Evolutionary conservation across 1,140 invertebrate genomes (phyloP), one percentile per base, ranked within the genome.

Genomic region (Drosophila elegans): DNA sequence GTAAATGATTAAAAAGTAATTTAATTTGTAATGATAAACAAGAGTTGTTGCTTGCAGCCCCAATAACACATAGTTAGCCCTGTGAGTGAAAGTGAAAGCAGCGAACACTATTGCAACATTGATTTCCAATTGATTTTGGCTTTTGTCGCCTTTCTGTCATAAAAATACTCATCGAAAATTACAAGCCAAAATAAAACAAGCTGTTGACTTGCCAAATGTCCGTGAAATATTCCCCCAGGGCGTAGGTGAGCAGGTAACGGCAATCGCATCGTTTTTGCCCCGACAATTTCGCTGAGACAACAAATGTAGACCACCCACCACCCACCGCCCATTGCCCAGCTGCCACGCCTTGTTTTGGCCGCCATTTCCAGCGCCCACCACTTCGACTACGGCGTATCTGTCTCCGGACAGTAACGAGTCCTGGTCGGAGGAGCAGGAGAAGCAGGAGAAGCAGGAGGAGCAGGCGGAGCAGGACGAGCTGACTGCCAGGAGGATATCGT

Each of bases 121-220:
- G 84, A 89, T 89, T 89, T 80, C 45, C 84, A 89, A 89, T 89
- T 89, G 84, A 89, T 89, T 89, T 80, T 57, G 78, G 82, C 74
- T 74, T 75, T 59, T 80, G 72, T 80, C 79, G 72, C 68, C 75
- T 62, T 41, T 68, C 38, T 51, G 68, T 89, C 84, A 90, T 84
- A 89, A 89, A 90, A 88, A 84, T 84, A 73, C 84, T 89, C 85
- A 89, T 78, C 84, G 84, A 89, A 88, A 84, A 88, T 82, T 82
- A 88, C 83, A 79, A 64, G 83, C 56, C 78, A 48, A 68, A 89
- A 83, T 88, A 83, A 88, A 88, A 88, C 83, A 89, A 89, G 84
- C 84, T 89, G 84, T 89, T 89, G 84, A 89, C 84, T 89, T 89
- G 84, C 84, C 84, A 89, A 89, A 89, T 89, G 89, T 84, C 84